Conservation (phyloP, 2,888 invertebrate genomes). For the Rutpela maculata region DNA sequence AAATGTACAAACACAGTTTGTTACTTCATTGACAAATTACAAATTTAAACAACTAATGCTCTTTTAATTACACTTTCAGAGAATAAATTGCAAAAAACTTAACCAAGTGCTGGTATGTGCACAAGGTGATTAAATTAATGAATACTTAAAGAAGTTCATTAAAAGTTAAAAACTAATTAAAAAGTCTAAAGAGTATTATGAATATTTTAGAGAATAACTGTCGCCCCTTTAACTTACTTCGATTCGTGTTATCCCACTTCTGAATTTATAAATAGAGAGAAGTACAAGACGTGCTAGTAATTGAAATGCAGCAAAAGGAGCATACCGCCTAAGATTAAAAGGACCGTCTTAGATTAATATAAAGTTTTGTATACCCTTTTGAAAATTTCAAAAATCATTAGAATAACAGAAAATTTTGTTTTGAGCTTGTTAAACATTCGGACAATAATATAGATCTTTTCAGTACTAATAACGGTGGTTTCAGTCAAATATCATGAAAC, state of each 20-base stretch:
- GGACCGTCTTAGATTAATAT: neutral
- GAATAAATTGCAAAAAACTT: constrained; percentile 24
- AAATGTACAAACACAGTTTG: neutral
- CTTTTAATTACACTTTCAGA: constrained; percentile 20
- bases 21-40: constrained; percentile 8
- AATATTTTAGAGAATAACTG: constrained; percentile 52
- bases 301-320: constrained; percentile 7
- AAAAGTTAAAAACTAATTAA: constrained; percentile 57
- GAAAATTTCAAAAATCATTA: neutral
- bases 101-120: constrained; percentile 46
- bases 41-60: constrained; percentile 8
- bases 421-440: too few relatives aligned
- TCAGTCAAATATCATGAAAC: too few relatives aligned
- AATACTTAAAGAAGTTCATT: constrained; percentile 55
- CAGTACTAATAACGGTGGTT: too few relatives aligned
- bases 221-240: constrained; percentile 21
- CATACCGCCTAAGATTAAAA: constrained; percentile 12
- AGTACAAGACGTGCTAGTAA: constrained; percentile 3
- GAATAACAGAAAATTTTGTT: too few relatives aligned
- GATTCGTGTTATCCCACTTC: constrained; percentile 17
- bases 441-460: too few relatives aligned
- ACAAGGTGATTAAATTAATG: constrained; percentile 55
- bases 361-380: neutral
- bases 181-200: constrained; percentile 48
- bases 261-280: constrained; percentile 36